Base-by-base conservation (phyloP, 2,113 vertebrate genomes). In the Labeo catla region DNA sequence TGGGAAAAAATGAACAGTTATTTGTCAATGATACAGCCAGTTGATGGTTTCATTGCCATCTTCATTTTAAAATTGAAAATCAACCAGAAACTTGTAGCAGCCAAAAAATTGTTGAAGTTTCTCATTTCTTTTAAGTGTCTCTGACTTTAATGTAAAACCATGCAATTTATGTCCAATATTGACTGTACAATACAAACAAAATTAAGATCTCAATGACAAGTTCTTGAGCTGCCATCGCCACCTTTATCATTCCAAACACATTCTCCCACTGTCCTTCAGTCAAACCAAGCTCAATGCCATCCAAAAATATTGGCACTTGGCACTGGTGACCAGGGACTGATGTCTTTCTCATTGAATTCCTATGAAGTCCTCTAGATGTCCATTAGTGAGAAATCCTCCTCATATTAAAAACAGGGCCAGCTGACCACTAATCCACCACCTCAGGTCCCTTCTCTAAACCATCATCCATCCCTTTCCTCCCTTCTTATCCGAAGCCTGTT, bases 331-430 rank as follows among this genome's bases (percentile, higher is more conserved):
- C 89, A 84, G 86, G 76, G 90, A 92, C 57, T 89, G 87, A 92
- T 89, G 91, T 91, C 88, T 90, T 87, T 89, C 92, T 92, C 88
- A 93, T 87, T 92, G 92, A 93, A 93, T 90, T 91, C 89, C 90
- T 86, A 91, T 92, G 87, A 91, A 92, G 90, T 91, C 91, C 89
- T 90, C 87, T 89, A 86, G 86, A 92, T 90, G 91, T 93, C 91
- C 90, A 93, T 93, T 91, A 92, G 91, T 89, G 91, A 92, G 88
- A 87, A 88, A 91, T 91, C 90, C 87, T 76, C 91, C 91, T 91
- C 72, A 70, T 90, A 92, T 91, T 92, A 90, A 91, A 92, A 93
- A 34, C 84, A 86, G 86, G 86, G 86, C 81, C 79, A 13, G 80
- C 89, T 86, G 84, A 87, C 84, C 68, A 79, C 90, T 88, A 88